Base-by-base conservation (phyloP, 2,888 invertebrate species). In the Pterostichus niger region DNA sequence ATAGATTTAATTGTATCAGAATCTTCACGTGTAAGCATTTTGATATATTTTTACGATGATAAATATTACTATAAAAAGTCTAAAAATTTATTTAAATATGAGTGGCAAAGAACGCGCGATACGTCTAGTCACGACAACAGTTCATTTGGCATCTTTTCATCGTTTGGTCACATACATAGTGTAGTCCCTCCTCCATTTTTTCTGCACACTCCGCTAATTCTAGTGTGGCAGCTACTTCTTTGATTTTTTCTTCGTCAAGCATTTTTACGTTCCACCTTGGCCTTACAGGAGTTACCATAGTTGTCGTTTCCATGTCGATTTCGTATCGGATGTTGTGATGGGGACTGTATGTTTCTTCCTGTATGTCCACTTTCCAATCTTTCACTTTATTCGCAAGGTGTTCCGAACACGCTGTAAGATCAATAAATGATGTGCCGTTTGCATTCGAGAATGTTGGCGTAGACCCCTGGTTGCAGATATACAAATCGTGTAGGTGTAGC, bases 321-420 rank as follows among this genome's bases (percentile, higher is more conserved):
- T 46, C 46, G 46, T 11, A 46, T 9, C n/a, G 46, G 9, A 46
- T 46, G n/a, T 46, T 4, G 9, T n/a, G 9, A n/a, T 46, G 46
- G 9, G 46, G 46, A n/a, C 46, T 46, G n/a, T 46, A 46, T 46
- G n/a, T n/a, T 46, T 46, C 46, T 46, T 46, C 46, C 46, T 46
- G 11, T 46, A 3, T 46, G 10, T 46, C 46, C n/a, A 56, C 56
- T 15, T 17, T 24, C 56, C 56, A 56, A 6, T 17, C 13, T 13
- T 6, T 56, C 13, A 56, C 17, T 24, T 56, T 15, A 15, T 17
- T 24, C 17, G 24, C 13, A 6, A 56, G 9, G 1, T 56, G 9
- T 15, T 9, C 9, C 3, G 17, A 17, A 24, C 56, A 56, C 13
- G 13, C 13, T 24, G 56, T 56, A 5, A 56, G 9, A 17, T 56